Evolutionary conservation across 2,797 vertebrate genomes (phyloP), one percentile per base, ranked within the genome.

Genomic region (Chaenodraco wilsoni): DNA sequence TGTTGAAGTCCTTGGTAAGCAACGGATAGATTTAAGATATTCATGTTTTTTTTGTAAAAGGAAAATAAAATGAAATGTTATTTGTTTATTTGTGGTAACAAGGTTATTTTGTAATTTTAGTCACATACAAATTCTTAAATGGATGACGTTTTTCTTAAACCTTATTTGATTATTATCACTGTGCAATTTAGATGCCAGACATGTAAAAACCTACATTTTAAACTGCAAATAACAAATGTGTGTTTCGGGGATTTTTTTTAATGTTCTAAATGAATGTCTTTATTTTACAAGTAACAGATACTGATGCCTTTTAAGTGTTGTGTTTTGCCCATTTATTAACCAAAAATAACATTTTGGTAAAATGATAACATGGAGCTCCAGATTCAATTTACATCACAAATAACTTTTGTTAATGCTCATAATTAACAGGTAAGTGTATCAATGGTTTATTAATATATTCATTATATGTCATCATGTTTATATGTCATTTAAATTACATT

Each of bases 251-350:
- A 41, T 19, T 57, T 9, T 63, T n/a, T 17, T 3, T 14, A 3
- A 48, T 63, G 59, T 78, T 16, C 33, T 37, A 37, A 14, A 77
- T 37, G 33, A 37, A 37, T 37, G 12, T 31, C n/a, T 49, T 72
- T 3, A 21, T 17, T 17, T 9, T 37, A 14, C 3, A 9, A 41
- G 11, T 43, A 31, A 43, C 16, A 23, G 3, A 17, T 19, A 16
- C 1, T 9, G 11, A 17, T 43, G 21, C 11, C 7, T 50, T 49
- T 55, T 48, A 15, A 9, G 12, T 48, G 7, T 55, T 46, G n/a
- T 23, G 12, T 27, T 74, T 59, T 9, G 1, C 1, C 0, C 44
- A 8, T 17, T 41, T 41, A 48, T 31, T 10, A 65, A 41, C 19
- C 9, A 59, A 2, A 7, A 17, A 48, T 45, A 41, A 14, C 48